Conservation (phyloP, 1,140 invertebrate species). For the Bombus superbus region DNA sequence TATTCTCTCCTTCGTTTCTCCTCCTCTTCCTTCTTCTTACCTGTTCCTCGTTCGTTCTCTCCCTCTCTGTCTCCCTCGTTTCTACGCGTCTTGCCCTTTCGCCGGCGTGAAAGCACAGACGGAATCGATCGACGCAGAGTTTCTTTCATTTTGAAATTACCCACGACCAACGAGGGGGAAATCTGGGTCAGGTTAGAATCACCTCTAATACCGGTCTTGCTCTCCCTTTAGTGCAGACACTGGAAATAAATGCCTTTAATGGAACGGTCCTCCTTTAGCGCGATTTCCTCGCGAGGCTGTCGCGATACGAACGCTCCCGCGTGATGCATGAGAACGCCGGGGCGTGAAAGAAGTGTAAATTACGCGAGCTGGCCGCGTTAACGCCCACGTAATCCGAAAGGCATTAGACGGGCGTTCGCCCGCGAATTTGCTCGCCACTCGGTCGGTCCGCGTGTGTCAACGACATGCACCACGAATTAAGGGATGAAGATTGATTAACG, state of each 20-base stretch:
- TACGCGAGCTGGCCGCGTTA: constrained; percentile 4
- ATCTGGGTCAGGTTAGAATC: constrained; percentile 53
- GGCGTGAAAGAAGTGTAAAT: constrained; percentile 20
- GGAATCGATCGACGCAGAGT: constrained; percentile 26
- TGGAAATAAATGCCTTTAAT: constrained; percentile 61
- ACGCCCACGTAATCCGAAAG: constrained; percentile 25
- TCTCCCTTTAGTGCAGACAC: constrained; percentile 56
- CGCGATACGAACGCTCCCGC: background rate
- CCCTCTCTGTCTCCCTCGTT: background rate
- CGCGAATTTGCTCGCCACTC: background rate
- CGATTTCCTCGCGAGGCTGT: constrained; percentile 22
- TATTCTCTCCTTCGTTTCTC: background rate
- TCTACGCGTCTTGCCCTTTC: background rate
- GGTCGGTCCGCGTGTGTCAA: background rate
- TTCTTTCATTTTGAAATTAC: constrained; percentile 40
- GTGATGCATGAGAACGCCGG: constrained; percentile 11
- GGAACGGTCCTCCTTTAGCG: constrained; percentile 45
- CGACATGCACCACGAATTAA: background rate
- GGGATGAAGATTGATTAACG: background rate
- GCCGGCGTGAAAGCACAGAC: background rate
- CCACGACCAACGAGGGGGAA: constrained; percentile 26
- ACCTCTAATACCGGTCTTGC: constrained; percentile 53
- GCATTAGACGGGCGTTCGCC: background rate
- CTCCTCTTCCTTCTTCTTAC: background rate
- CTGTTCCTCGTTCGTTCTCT: too few relatives aligned